Base-by-base conservation (phyloP, 2,113 vertebrate genomes). In the Gracilinanus agilis region DNA sequence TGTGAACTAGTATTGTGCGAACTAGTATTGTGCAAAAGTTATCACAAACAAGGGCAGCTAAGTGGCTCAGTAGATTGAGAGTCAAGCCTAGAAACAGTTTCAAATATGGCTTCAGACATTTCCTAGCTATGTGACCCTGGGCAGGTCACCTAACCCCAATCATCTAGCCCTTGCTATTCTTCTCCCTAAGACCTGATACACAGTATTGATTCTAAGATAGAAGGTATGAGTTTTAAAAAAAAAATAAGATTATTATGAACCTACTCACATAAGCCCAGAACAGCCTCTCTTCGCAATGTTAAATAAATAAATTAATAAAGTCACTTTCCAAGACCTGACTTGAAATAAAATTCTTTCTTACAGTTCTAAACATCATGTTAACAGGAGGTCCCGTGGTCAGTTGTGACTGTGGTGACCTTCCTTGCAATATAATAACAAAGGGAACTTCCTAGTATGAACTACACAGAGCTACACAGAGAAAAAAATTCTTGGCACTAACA, bases 281-380 rank as follows among this genome's bases (percentile, higher is more conserved):
- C 10, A 54, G 3, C 58, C 92, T 54, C 27, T 56, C 56, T 75
- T 95, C 54, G 93, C 25, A n/a, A n/a, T 91, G 23, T n/a, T n/a
- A 40, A 92, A 91, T 94, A 91, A 91, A 90, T 90, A 90, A 49
- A 49, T 49, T 3, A 49, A 49, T 5, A 49, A 91, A 44, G 58
- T 90, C 90, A 54, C 19, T 54, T 61, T 88, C 25, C 88, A 92
- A 88, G 27, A n/a, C 0, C 9, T 92, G 24, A 53, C 54, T 92
- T 16, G 94, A 92, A 95, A 94, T n/a, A 53, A 61, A 53, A 90
- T 92, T 89, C 95, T 94, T 92, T 58, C 93, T n/a, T 95, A 55
- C 44, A 94, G 89, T 91, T 88, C 75, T 19, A 90, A 25, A 53
- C 23, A 27, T 55, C n/a, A 25, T 54, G 92, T 91, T 49, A 91